phyloP scores from a whole-genome alignment of 2,888 invertebrate species.

The Rotaria macrura region DNA sequence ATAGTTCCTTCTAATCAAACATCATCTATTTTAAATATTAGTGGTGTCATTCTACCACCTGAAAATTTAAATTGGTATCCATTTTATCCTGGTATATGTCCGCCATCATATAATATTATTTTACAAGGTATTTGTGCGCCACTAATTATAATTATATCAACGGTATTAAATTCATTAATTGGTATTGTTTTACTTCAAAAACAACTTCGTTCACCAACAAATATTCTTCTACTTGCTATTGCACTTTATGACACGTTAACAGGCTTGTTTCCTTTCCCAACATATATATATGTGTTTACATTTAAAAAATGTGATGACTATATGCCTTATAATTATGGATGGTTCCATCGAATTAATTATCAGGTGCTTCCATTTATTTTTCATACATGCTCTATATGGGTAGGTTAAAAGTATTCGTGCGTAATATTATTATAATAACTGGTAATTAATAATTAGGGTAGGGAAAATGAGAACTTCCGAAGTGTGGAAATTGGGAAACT shows the following conservation, averaged over 20 bases:
- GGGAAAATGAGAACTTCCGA: background rate
- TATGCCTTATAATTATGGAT: background rate
- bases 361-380: background rate
- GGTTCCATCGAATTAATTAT: slow-evolving; percentile 15
- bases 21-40: too few relatives aligned
- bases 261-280: slow-evolving; percentile 9
- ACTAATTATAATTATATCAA: slow-evolving; percentile 21
- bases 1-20: background rate
- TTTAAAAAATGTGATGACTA: background rate
- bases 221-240: slow-evolving; percentile 20
- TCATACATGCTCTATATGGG: slow-evolving; percentile 25
- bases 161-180: slow-evolving; percentile 20
- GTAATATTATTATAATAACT: background rate
- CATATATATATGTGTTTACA: background rate
- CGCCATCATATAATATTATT: background rate
- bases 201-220: slow-evolving; percentile 21
- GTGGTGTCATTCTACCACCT: background rate
- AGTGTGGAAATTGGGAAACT: background rate
- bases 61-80: background rate
- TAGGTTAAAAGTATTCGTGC: background rate
- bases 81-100: background rate
- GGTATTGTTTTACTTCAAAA: slow-evolving; percentile 8
- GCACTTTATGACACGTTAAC: slow-evolving; percentile 17
- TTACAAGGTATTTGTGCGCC: slow-evolving; percentile 7
- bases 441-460: background rate